phyloP scores from a whole-genome alignment of 2,888 invertebrate species.

The Strigamia maritima region DNA sequence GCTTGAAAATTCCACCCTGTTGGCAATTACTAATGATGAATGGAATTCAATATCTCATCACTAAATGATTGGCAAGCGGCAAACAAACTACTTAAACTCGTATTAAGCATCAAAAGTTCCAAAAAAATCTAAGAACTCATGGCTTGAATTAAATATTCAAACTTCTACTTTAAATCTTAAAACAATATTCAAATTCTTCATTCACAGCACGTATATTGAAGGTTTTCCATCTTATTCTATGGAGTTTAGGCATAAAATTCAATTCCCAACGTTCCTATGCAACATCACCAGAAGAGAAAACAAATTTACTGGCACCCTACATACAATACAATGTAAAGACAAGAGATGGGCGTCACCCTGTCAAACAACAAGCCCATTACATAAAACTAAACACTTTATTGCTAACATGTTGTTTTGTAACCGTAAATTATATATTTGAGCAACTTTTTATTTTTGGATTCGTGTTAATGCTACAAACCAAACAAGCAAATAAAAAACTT shows the following conservation, averaged over 20 bases:
- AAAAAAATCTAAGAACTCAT: too few species aligned
- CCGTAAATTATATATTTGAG: too few species aligned
- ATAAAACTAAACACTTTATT: too few species aligned
- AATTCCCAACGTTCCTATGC: background rate
- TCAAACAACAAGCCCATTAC: too few species aligned
- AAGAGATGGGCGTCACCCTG: too few species aligned
- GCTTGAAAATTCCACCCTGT: slow-evolving; percentile 32
- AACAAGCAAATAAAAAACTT: too few species aligned
- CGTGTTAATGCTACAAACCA: too few species aligned
- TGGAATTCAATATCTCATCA: slow-evolving; percentile 22
- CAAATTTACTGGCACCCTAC: background rate
- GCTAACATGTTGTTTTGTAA: too few species aligned
- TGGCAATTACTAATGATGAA: slow-evolving; percentile 25
- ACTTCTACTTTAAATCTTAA: background rate
- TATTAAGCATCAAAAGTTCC: background rate
- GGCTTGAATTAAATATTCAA: background rate
- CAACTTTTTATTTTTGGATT: too few species aligned
- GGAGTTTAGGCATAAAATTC: slow-evolving; percentile 9
- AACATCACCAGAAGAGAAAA: background rate
- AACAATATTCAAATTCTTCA: background rate
- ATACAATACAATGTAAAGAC: too few species aligned
- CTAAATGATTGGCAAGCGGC: slow-evolving; percentile 21
- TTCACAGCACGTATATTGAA: background rate
- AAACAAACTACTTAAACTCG: slow-evolving; percentile 17
- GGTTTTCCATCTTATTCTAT: background rate